Base-by-base conservation (phyloP, 2,113 vertebrate genomes). In the Pycnonotus jocosus region DNA sequence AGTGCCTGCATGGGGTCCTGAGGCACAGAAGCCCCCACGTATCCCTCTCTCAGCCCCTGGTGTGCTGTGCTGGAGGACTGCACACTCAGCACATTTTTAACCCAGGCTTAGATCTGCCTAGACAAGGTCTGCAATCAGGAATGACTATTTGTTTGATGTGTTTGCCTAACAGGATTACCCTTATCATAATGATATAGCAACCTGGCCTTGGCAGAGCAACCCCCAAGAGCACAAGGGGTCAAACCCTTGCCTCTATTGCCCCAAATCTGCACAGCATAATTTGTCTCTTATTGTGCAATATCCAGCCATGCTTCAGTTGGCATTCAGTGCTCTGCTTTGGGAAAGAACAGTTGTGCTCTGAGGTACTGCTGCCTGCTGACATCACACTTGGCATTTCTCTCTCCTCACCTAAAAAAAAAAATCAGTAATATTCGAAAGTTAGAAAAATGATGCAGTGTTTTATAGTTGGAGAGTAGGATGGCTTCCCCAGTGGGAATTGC, bases 121-220 rank as follows among this genome's bases (percentile, higher is more conserved):
- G 92, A 77, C 53, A 87, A 92, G 78, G 53, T 83, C 90, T 92
- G 88, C 81, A 80, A 47, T 80, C 17, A 4, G 56, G 73, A 80
- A 47, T 51, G 40, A 62, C 50, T 96, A 20, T 95, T 95, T 94
- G 89, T 90, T 94, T 77, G 79, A 78, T 85, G 74, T 92, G 76
- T 95, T 97, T 97, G 94, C 92, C 90, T 86, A 94, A 83, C 76
- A 92, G 92, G 82, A 95, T 97, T 96, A 95, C 81, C 44, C 95
- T 97, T 96, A 97, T 96, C 95, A 50, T n/a, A 68, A 70, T 28
- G 92, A 88, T 92, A 90, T 0, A 94, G 88, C 72, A 93, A 80
- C 88, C 95, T 30, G 94, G 96, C 96, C 95, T 97, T 95, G 93
- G 86, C 87, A 88, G 58, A 79, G 60, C 81, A 81, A 94, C 69